Evolutionary conservation across 1,140 invertebrate genomes (phyloP), one percentile per base, ranked within the genome.

Genomic region (Cherax quadricarinatus): DNA sequence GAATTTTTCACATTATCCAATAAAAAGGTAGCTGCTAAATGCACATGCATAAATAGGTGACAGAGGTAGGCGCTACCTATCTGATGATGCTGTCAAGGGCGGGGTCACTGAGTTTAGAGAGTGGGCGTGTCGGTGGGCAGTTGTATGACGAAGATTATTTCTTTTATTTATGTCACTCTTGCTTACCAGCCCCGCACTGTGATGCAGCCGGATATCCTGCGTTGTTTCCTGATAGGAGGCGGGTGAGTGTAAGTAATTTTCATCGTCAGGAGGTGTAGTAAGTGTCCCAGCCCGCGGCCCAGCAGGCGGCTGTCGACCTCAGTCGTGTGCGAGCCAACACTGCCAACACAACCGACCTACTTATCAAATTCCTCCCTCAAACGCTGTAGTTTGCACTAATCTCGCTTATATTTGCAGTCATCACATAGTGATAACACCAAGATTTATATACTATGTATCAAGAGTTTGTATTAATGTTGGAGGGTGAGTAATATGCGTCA

Each of bases 331-430:
- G 86, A 88, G 86, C 51, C 86, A 84, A 18, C 79, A n/a, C 83
- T 18, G 79, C 91, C 91, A 92, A 92, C 91, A 82, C 78, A 66
- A 57, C 91, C 91, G 91, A 92, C 90, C 90, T 91, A 91, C 90
- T 91, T 91, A 91, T 78, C 49, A 91, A 86, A 91, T 91, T 91
- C 90, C 84, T 53, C 9, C 53, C 60, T 18, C 60, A 7, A 91
- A 91, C 84, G 66, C 70, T 70, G 16, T 80, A 79, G 4, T 86
- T 80, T 14, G 24, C 3, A 3, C 24, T 86, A 80, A 75, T 81
- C 60, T 5, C 16, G 18, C 78, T 79, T 79, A 3, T 24, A 73
- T 85, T 7, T 7, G 53, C 30, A 24, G n/a, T 41, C n/a, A 21
- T 24, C 53, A 57, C 5, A 18, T 66, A 18, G 18, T 66, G 18